Evolutionary conservation across 2,113 vertebrate species (phyloP).

Genomic region (Physeter macrocephalus): DNA sequence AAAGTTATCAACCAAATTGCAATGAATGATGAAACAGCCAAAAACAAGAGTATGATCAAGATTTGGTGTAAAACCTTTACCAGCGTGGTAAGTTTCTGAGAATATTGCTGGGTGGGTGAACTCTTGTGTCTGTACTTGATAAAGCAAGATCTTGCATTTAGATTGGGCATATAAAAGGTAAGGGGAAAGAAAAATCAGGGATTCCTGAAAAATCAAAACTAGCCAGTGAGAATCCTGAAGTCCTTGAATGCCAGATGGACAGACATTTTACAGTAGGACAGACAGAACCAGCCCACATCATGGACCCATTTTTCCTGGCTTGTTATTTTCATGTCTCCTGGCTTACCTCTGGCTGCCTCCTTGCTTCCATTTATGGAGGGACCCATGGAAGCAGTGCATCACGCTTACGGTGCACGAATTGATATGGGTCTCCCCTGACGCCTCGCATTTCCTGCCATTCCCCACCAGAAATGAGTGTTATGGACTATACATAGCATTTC

Average conservation of each 20-base stretch:
- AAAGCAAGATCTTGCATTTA: not conserved
- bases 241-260: not conserved
- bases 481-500: not conserved
- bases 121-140: not conserved
- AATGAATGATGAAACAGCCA: slow-evolving; percentile 80
- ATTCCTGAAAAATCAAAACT: not conserved
- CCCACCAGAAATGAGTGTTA: not conserved
- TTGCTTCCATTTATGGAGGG: not conserved
- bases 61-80: slow-evolving; percentile 86
- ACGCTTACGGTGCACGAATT: accelerated
- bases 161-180: not conserved
- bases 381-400: not conserved
- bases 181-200: not conserved
- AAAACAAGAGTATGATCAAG: slow-evolving; percentile 93
- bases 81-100: slow-evolving; percentile 81
- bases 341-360: not conserved
- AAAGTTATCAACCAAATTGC: slow-evolving; percentile 90
- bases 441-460: accelerated
- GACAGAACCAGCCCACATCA: too few relatives aligned
- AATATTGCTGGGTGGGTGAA: not conserved
- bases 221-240: not conserved
- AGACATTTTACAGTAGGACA: not conserved
- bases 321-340: not conserved
- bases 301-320: not conserved
- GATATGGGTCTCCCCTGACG: accelerated